These are phyloP conservation scores for Echinarachnius parma DNA, from an alignment of 53 echinoderm and acorn worm genomes.

Conservation along the genomic window DNA sequence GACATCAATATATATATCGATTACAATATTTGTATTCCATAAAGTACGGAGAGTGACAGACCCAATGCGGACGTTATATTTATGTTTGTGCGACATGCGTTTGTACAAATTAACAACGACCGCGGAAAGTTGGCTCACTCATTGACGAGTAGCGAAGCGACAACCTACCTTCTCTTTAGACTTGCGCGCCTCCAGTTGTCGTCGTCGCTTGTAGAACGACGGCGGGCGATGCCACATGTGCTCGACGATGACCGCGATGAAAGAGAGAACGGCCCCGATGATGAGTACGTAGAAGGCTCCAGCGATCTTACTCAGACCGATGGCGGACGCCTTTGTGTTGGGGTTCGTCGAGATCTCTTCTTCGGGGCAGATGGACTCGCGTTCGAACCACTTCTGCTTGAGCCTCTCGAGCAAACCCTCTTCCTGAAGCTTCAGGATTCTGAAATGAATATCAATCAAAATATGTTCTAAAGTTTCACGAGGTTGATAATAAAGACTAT, in stretches of 20 bases:
- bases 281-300: conserved; percentile 97
- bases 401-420: conserved; percentile 71
- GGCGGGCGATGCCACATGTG: conserved; percentile 92
- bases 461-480: too few species aligned
- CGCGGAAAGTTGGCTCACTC: too few species aligned
- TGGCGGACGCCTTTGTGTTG: conserved; percentile 74
- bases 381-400: conserved; percentile 93
- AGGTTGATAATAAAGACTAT: too few species aligned
- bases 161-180: conserved; percentile 53
- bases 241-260: conserved; percentile 92
- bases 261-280: conserved; percentile 85
- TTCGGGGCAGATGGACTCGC: conserved; percentile 79
- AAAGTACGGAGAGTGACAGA: too few species aligned
- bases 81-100: too few species aligned
- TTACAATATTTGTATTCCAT: too few species aligned
- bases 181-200: conserved; percentile 66
- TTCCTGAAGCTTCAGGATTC: conserved; percentile 90
- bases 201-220: conserved; percentile 69
- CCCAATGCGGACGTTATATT: too few species aligned
- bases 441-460: too few species aligned
- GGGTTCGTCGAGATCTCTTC: conserved; percentile 53
- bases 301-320: conserved; percentile 86
- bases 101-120: too few species aligned
- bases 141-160: too few species aligned
- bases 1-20: too few species aligned